Evolutionary conservation across 2,113 vertebrate species (phyloP).

Genomic region (Beaufortia kweichowensis): DNA sequence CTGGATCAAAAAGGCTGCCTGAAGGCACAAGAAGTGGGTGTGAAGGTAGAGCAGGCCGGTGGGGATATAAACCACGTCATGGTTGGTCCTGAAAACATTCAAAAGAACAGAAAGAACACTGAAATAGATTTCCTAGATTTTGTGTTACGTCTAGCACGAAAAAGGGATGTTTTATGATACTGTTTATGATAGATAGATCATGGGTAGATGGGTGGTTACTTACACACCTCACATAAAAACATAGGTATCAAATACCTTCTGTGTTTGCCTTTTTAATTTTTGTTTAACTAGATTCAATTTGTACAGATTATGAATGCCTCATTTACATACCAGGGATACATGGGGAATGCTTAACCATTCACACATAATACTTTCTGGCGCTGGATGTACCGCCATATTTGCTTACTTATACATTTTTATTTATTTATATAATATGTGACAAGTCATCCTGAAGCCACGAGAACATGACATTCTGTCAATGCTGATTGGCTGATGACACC

Average conservation of each 20-base stretch:
- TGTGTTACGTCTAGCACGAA: background rate
- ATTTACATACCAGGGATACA: too few species aligned
- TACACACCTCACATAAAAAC: background rate
- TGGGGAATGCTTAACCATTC: too few species aligned
- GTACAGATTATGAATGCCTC: too few species aligned
- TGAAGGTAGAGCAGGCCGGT: background rate
- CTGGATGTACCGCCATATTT: too few species aligned
- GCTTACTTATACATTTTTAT: too few species aligned
- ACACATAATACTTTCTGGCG: too few species aligned
- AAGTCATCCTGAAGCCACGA: too few species aligned
- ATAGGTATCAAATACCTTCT: background rate
- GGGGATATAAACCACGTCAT: background rate
- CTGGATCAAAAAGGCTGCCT: slow-evolving; percentile 4
- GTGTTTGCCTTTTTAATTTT: background rate
- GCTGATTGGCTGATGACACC: too few species aligned
- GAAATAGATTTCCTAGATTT: background rate
- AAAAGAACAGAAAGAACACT: background rate
- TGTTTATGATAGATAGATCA: background rate
- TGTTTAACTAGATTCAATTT: too few species aligned
- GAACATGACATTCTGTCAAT: too few species aligned
- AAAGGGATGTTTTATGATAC: background rate
- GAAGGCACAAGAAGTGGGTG: background rate
- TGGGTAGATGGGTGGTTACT: too few species aligned
- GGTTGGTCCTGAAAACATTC: background rate
- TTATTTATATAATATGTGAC: too few species aligned